Conservation (phyloP, 2,113 vertebrate species). For the Psophia crepitans region DNA sequence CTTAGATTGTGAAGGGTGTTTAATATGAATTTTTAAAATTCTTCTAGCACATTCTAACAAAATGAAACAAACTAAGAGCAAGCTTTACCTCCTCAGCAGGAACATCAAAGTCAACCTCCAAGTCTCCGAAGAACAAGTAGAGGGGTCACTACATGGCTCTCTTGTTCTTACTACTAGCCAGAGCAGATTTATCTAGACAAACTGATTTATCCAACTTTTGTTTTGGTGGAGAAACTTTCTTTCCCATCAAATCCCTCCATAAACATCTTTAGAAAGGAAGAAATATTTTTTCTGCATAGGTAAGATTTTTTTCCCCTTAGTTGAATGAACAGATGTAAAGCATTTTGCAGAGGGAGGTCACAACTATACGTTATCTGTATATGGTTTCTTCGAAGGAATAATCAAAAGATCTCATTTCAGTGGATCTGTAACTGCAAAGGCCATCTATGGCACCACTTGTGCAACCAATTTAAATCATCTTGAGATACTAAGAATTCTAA, state of each 20-base stretch:
- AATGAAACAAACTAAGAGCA: neutral
- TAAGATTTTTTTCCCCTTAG: neutral
- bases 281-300: neutral
- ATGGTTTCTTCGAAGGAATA: neutral
- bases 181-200: neutral
- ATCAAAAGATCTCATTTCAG: neutral
- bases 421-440: neutral
- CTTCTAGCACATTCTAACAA: neutral
- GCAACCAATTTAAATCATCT: neutral
- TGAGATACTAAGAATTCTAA: neutral
- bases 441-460: neutral
- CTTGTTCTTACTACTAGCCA: neutral
- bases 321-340: neutral
- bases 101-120: neutral
- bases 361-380: fast-evolving
- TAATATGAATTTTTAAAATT: neutral
- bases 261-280: neutral
- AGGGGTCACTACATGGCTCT: neutral
- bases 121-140: neutral
- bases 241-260: neutral
- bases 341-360: neutral
- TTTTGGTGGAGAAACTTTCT: neutral
- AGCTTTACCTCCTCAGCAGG: fast-evolving
- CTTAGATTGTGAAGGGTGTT: neutral
- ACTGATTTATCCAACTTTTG: fast-evolving